A percentile compares a stretch with the other conserved stretches of the same genome.
phyloP scores from a whole-genome alignment of 2,888 invertebrate genomes.

The Drosophila kuntzei region DNA sequence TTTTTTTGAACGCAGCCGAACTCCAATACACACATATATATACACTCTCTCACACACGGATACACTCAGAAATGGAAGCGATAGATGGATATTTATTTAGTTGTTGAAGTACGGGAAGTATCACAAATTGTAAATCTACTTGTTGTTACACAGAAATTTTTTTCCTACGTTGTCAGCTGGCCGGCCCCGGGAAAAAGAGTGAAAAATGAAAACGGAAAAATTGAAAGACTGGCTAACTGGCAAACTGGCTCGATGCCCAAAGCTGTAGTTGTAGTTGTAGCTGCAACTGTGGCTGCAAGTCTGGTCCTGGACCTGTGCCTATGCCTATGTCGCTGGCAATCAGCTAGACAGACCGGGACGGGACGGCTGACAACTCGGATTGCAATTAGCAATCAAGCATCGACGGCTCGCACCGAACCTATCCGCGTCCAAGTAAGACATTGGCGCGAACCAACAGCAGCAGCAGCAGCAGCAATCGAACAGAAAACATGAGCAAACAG shows the following conservation, averaged over 20 bases:
- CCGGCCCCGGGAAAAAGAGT: slow-evolving; percentile 4
- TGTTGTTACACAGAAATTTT: slow-evolving; percentile 54
- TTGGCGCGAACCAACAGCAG: slow-evolving; percentile 49
- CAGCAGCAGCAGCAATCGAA: slow-evolving; percentile 35
- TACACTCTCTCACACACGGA: slow-evolving; percentile 20
- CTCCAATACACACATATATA: slow-evolving; percentile 37
- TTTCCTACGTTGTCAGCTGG: slow-evolving; percentile 25
- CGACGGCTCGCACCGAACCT: slow-evolving; percentile 34
- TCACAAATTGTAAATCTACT: slow-evolving; percentile 78
- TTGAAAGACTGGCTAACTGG: slow-evolving; percentile 42
- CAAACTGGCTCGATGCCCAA: slow-evolving; percentile 47
- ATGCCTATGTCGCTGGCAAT: slow-evolving; percentile 56
- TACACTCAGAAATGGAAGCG: slow-evolving; percentile 25
- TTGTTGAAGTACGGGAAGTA: slow-evolving; percentile 77
- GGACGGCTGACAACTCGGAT: slow-evolving; percentile 47
- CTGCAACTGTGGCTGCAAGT: slow-evolving; percentile 3
- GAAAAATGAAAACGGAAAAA: slow-evolving; percentile 24
- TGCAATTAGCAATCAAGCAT: slow-evolving; percentile 81
- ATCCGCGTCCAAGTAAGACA: slow-evolving; percentile 58
- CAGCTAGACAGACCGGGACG: slow-evolving; percentile 49
- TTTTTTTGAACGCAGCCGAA: slow-evolving; percentile 61
- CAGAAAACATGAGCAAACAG: slow-evolving; percentile 55
- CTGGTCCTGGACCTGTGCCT: slow-evolving; percentile 16
- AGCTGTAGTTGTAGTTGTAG: slow-evolving; percentile 15
- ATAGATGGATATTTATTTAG: slow-evolving; percentile 80